phyloP scores from a whole-genome alignment of 2,113 vertebrate species.

The Nothobranchius kuhntae region DNA sequence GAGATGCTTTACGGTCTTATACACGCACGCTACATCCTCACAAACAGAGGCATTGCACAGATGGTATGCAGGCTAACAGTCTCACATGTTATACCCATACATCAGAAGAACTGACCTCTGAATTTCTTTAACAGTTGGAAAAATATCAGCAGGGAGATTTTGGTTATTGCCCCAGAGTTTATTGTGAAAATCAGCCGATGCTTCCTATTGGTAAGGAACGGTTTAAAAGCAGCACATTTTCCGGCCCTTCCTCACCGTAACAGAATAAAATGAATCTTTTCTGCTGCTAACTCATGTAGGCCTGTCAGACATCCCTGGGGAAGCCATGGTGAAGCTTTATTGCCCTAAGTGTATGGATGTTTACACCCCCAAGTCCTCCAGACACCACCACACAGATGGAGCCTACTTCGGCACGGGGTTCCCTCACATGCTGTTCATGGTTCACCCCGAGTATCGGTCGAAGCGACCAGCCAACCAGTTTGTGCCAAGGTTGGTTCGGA shows the following conservation, averaged over 20 bases:
- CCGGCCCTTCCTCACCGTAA: neutral
- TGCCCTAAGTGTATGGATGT: slow-evolving; percentile 98
- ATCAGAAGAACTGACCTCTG: neutral
- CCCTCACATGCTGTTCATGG: slow-evolving; percentile 95
- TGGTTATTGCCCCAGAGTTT: slow-evolving; percentile 91
- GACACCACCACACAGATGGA: slow-evolving; percentile 93
- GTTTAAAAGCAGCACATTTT: neutral
- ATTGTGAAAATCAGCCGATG: slow-evolving; percentile 95
- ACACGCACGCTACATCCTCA: slow-evolving; percentile 93
- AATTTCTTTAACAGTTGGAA: slow-evolving; percentile 80
- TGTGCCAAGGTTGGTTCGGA: slow-evolving; percentile 84
- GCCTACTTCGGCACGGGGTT: slow-evolving; percentile 94
- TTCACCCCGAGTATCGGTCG: slow-evolving; percentile 91
- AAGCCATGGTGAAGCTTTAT: slow-evolving; percentile 95
- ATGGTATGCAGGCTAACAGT: slow-evolving; percentile 79
- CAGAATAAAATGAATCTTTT: neutral
- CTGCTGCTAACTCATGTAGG: slow-evolving; percentile 66
- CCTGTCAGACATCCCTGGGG: slow-evolving; percentile 91
- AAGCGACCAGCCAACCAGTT: slow-evolving; percentile 95
- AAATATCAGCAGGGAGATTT: slow-evolving; percentile 95
- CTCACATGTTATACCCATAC: neutral
- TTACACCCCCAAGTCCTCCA: slow-evolving; percentile 92
- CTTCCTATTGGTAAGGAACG: slow-evolving; percentile 88
- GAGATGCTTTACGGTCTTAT: slow-evolving; percentile 95
- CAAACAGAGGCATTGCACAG: slow-evolving; percentile 92